Percentiles rank a stretch among this genome's conserved stretches.
phyloP scores from a whole-genome alignment of 2,113 vertebrate species.

The Oostethus manadensis region DNA sequence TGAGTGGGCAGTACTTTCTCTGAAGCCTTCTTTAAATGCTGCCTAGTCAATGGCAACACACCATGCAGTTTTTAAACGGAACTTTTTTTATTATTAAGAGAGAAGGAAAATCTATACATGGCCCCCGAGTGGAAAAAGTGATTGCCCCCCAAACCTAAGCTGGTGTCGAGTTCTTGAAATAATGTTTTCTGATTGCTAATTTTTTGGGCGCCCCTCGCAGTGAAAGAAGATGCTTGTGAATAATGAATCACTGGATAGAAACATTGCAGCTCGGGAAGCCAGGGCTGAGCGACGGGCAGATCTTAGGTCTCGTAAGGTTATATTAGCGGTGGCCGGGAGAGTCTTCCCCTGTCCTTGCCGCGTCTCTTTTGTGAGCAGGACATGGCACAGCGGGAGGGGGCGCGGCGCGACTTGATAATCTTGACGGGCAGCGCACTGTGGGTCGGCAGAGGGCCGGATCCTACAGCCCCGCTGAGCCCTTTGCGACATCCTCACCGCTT shows the following conservation, averaged over 20 bases:
- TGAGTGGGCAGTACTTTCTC: too few species aligned
- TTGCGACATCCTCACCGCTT: slow-evolving; percentile 48
- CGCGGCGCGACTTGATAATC: slow-evolving; percentile 74
- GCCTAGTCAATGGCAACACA: too few species aligned
- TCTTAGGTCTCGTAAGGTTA: slow-evolving; percentile 78
- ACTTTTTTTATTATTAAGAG: too few species aligned
- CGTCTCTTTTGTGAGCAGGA: slow-evolving; percentile 80
- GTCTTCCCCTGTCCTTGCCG: slow-evolving; percentile 70
- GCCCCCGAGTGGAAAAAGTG: too few species aligned
- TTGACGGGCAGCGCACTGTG: slow-evolving; percentile 65
- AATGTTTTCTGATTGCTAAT: slow-evolving; percentile 51
- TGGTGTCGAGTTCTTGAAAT: too few species aligned
- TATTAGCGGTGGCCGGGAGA: slow-evolving; percentile 76
- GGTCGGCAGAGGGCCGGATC: slow-evolving; percentile 57
- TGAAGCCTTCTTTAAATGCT: too few species aligned
- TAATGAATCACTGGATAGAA: slow-evolving; percentile 81
- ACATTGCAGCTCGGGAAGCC: slow-evolving; percentile 75
- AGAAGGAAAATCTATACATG: too few species aligned
- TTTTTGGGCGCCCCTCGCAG: slow-evolving; percentile 67
- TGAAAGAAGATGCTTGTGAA: slow-evolving; percentile 77
- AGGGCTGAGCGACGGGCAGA: slow-evolving; percentile 77
- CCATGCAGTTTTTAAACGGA: too few species aligned
- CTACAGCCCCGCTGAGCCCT: slow-evolving; percentile 63
- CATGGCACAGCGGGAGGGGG: slow-evolving; percentile 70
- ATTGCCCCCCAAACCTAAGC: too few species aligned